A percentile compares a stretch with the other conserved stretches of the same genome.
Evolutionary conservation across 1,140 invertebrate species (phyloP).

Genomic region (Hylaeus anthracinus): DNA sequence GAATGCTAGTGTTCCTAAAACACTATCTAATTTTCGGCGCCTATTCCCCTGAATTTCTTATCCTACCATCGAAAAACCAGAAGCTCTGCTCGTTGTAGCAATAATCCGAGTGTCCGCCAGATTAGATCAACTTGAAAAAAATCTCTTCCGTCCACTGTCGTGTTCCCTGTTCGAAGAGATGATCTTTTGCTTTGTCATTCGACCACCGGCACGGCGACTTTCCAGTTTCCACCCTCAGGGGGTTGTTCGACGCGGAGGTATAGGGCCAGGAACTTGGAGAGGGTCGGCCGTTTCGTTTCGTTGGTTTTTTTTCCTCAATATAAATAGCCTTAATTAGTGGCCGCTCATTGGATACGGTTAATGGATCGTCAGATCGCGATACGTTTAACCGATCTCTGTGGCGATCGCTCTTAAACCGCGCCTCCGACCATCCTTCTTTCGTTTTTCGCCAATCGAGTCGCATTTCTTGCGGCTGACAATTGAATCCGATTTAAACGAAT

Average conservation of each 20-base stretch:
- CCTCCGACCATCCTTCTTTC: conserved; percentile 36
- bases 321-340: conserved; percentile 71
- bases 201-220: conserved; percentile 47
- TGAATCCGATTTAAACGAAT: too few relatives aligned
- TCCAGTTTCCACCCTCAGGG: conserved; percentile 56
- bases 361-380: conserved; percentile 64
- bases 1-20: too few relatives aligned
- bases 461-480: too few relatives aligned
- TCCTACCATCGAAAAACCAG: too few relatives aligned
- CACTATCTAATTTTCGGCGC: too few relatives aligned
- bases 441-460: not conserved
- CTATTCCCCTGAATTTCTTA: too few relatives aligned
- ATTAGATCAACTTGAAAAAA: not conserved
- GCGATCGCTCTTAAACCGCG: conserved; percentile 41
- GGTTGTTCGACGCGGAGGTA: conserved; percentile 41
- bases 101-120: conserved; percentile 41
- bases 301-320: conserved; percentile 60
- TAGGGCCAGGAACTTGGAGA: conserved; percentile 16
- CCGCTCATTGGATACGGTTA: conserved; percentile 63
- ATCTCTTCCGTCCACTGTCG: conserved; percentile 11
- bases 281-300: conserved; percentile 47
- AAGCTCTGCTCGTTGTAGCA: too few relatives aligned
- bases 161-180: conserved; percentile 25
- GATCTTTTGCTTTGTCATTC: conserved; percentile 57
- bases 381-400: conserved; percentile 47